phyloP scores from a whole-genome alignment of 2,888 invertebrate species.

The Gandaritis pyraliata region DNA sequence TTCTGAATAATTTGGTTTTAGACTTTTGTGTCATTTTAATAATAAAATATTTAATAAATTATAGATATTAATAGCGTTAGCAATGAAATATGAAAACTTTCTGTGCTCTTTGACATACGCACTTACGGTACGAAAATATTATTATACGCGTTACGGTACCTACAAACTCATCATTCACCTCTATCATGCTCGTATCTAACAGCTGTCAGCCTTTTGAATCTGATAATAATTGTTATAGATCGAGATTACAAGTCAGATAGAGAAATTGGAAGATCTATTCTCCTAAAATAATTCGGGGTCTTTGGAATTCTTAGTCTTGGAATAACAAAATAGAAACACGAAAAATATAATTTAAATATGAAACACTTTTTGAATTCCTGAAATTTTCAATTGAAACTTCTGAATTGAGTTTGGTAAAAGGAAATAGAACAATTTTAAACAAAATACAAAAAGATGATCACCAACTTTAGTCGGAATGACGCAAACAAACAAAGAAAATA shows the following conservation, averaged over 20 bases:
- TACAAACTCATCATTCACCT: constrained; percentile 40
- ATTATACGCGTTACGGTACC: neutral
- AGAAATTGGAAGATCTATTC: constrained; percentile 7
- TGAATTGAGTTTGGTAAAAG: constrained; percentile 28
- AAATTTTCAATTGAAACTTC: constrained; percentile 22
- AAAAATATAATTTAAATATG: neutral
- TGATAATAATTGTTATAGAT: constrained; percentile 49
- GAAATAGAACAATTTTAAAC: constrained; percentile 24
- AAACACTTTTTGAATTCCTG: constrained; percentile 5
- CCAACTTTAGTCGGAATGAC: constrained; percentile 54
- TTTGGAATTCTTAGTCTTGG: neutral
- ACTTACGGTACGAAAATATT: too few relatives aligned
- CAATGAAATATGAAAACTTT: too few relatives aligned
- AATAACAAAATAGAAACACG: neutral
- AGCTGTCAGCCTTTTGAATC: constrained; percentile 51
- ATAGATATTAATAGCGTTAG: too few relatives aligned
- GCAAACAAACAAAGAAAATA: constrained; percentile 68
- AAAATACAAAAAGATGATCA: constrained; percentile 35
- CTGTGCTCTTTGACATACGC: too few relatives aligned
- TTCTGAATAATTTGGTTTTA: too few relatives aligned
- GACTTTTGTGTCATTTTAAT: too few relatives aligned
- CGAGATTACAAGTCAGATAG: constrained; percentile 36
- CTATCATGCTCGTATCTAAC: constrained; percentile 43
- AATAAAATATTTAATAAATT: too few relatives aligned
- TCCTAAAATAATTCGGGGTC: neutral